Evolutionary conservation across 2,888 invertebrate genomes (phyloP), one percentile per base, ranked within the genome.

Genomic region (Microctonus hyperodae): DNA sequence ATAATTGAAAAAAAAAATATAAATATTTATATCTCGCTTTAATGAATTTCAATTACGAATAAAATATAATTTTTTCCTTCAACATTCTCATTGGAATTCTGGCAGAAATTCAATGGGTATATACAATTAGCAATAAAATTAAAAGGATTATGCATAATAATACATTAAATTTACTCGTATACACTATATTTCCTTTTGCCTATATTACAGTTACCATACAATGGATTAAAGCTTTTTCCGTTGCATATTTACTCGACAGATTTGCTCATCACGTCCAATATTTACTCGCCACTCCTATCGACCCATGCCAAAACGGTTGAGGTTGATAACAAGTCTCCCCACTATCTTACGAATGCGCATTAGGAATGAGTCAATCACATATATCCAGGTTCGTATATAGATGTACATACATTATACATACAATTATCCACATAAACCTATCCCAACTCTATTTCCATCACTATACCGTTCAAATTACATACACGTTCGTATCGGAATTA

Each of bases 231-330:
- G 16, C 44, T 16, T 37, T 37, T 37, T 37, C n/a, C 3, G 35
- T 44, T 16, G 44, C 16, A 20, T 44, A 44, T 44, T 44, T 44
- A n/a, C 44, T 44, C 44, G 16, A 44, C 44, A 44, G 44, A 44
- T 44, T 44, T 44, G 44, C 44, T 44, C 44, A 44, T 44, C 44
- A 44, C 44, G 44, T 44, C n/a, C 44, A 44, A 44, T 44, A 44
- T 44, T 44, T 44, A 44, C 44, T 16, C 44, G 44, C 44, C 44
- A 44, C 44, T 44, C 5, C 44, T 44, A 44, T 44, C 44, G 44
- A 44, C 7, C 44, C 44, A 44, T 44, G 44, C 44, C 16, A 44
- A 44, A 44, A 44, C 44, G 44, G 44, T 20, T 44, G 44, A 44
- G 44, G 16, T 44, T 44, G 16, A 44, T 44, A 44, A 44, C 44